Percentiles rank a stretch among this genome's conserved stretches.
These are phyloP conservation scores for Synodontis membranacea DNA, from an alignment of 2,113 vertebrate genomes.

Conservation along the genomic window DNA sequence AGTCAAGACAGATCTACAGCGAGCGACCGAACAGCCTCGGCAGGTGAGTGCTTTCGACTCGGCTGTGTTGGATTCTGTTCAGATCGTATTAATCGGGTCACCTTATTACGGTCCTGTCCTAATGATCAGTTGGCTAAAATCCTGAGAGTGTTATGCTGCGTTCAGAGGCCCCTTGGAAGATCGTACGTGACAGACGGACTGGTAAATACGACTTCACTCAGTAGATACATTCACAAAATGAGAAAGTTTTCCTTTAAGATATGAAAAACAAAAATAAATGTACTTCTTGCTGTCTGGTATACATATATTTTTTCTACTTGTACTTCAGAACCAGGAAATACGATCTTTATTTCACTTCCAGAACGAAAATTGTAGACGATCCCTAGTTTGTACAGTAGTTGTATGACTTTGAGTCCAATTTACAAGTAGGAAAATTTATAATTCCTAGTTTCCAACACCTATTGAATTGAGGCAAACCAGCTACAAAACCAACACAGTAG, in stretches of 20 bases:
- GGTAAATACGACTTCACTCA: not conserved
- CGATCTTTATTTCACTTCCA: not conserved
- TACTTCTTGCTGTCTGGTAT: not conserved
- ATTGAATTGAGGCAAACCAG: too few species aligned
- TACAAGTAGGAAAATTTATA: not conserved
- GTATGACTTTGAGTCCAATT: not conserved
- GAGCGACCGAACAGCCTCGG: slow-evolving; percentile 79
- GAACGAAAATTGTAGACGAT: not conserved
- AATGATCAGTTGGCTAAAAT: not conserved
- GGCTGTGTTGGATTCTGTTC: not conserved
- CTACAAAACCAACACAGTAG: not conserved
- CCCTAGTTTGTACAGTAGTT: not conserved
- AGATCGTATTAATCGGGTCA: not conserved
- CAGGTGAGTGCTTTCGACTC: slow-evolving; percentile 66
- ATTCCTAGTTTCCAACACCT: not conserved
- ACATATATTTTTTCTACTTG: not conserved
- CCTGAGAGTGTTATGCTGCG: not conserved
- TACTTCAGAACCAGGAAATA: not conserved
- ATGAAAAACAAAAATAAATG: not conserved
- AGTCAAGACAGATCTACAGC: slow-evolving; percentile 80
- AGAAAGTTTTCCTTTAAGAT: not conserved
- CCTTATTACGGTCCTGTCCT: not conserved
- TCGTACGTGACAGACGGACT: not conserved
- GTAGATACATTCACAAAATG: not conserved
- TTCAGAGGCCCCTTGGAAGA: not conserved